Conservation (phyloP, 2,888 invertebrate species). For the Pachydiplax longipennis region DNA sequence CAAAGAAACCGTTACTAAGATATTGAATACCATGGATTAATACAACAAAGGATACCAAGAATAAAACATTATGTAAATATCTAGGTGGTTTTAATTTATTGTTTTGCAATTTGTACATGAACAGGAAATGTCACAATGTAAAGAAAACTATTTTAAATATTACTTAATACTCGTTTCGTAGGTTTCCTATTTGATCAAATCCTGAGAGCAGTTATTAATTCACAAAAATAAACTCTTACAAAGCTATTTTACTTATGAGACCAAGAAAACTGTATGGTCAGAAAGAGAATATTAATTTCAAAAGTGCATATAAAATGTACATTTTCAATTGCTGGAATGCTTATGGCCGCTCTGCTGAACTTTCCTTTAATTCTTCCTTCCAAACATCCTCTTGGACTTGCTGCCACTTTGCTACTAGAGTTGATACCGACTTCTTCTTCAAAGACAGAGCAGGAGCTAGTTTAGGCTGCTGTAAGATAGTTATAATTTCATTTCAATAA, state of each 20-base stretch:
- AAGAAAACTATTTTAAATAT: neutral
- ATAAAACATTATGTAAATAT: neutral
- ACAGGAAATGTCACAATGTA: neutral
- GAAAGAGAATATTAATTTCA: neutral
- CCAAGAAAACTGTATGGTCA: neutral
- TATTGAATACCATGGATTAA: neutral
- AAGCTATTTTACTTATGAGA: neutral
- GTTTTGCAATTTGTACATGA: neutral
- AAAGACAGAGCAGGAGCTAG: slow-evolving; percentile 66
- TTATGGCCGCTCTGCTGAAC: slow-evolving; percentile 4
- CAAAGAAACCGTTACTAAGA: neutral
- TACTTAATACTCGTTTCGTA: neutral
- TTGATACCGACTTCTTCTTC: slow-evolving; percentile 74
- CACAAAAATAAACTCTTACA: slow-evolving; percentile 40
- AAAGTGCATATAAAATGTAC: neutral
- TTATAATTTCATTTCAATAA: slow-evolving; percentile 30
- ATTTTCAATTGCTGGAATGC: slow-evolving; percentile 3
- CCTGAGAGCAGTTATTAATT: slow-evolving; percentile 16
- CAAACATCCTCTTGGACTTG: slow-evolving; percentile 67
- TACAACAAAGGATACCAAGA: neutral
- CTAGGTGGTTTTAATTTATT: neutral
- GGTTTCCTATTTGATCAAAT: neutral
- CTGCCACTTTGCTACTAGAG: slow-evolving; percentile 76
- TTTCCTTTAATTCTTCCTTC: slow-evolving; percentile 23
- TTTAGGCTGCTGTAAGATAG: slow-evolving; percentile 62